Evolutionary conservation across 2,888 invertebrate species (phyloP).

Genomic region (Isotomurus palustris): DNA sequence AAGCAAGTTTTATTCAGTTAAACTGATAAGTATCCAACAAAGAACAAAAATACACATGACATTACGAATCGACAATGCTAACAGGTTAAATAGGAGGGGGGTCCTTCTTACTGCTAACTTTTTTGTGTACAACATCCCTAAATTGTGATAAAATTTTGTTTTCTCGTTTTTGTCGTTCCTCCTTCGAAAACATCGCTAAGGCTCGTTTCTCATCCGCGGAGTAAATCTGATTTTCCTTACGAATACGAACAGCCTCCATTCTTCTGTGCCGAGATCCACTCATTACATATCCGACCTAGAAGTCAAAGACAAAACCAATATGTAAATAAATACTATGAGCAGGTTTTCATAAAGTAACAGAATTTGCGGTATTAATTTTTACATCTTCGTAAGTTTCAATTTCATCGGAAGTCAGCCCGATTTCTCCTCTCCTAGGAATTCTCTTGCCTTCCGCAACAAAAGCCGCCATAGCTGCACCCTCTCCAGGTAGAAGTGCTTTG

Average conservation of each 20-base stretch:
- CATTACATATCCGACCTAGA: slow-evolving; percentile 45
- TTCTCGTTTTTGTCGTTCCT: slow-evolving; percentile 92
- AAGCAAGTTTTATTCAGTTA: background rate
- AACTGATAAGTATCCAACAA: background rate
- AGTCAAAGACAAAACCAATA: too few relatives aligned
- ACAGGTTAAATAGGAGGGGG: too few relatives aligned
- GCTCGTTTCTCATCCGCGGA: slow-evolving; percentile 98
- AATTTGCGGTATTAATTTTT: slow-evolving; percentile 54
- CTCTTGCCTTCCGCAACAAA: slow-evolving; percentile 98
- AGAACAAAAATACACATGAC: background rate
- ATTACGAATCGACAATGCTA: too few relatives aligned
- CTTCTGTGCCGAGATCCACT: slow-evolving; percentile 69
- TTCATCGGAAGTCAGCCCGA: slow-evolving; percentile 92
- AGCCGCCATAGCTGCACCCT: slow-evolving; percentile 99
- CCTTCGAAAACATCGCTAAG: slow-evolving; percentile 95
- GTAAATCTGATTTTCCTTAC: slow-evolving; percentile 99
- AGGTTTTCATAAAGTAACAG: background rate
- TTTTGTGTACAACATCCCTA: slow-evolving; percentile 75
- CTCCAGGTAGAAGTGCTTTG: slow-evolving; percentile 90
- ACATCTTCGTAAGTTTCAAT: slow-evolving; percentile 86
- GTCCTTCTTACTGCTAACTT: slow-evolving; percentile 55
- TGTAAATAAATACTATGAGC: slow-evolving; percentile 1
- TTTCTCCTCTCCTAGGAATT: slow-evolving; percentile 96
- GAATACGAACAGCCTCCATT: slow-evolving; percentile 98
- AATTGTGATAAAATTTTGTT: slow-evolving; percentile 93